Base-by-base conservation (phyloP, 1,140 invertebrate species). In the Pogonognathellus flavescens region DNA sequence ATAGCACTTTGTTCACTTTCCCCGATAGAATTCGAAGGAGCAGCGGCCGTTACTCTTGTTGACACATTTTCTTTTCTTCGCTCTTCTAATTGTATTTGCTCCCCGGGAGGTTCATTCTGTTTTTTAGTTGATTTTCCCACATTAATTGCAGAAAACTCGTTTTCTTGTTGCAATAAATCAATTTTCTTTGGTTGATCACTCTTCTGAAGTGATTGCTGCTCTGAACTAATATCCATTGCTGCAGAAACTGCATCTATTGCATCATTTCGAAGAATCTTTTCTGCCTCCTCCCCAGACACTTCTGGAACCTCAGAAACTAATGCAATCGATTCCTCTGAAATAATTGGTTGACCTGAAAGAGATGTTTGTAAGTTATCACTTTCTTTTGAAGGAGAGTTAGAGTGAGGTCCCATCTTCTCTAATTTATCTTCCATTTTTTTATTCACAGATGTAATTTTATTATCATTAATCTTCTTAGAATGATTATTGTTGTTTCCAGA, bases 241-340 rank as follows among this genome's bases (percentile, higher is more conserved):
- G 22, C 62, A 11, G 62, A 11, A 25, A 14, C 62, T 4, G 25
- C 5, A 25, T 5, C 11, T 0, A 60, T 60, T 10, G n/a, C 20
- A 14, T 25, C 22, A 13, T 25, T 49, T 16, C 49, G 31, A n/a
- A 76, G 59, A 62, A 60, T 62, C 49, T 60, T 52, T 25, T 83
- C 55, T 4, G 55, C 82, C 5, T 60, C 53, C 13, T 60, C 82
- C n/a, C 59, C 59, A 50, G 82, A 60, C 8, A 83, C 59, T n/a
- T 83, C 59, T 5, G 59, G 41, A 2, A 50, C 49, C 4, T 41
- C 76, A 10, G 14, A 9, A 25, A 80, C 22, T 49, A 14, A 41
- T 50, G 22, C 57, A 14, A 59, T n/a, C 11, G 57, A 10, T 62
- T 62, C 49, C 14, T 83, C 70, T 62, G 10, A 31, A 66, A 10